Base-by-base conservation (phyloP, 2,888 invertebrate species). In the Sphaerophoria rueppellii region DNA sequence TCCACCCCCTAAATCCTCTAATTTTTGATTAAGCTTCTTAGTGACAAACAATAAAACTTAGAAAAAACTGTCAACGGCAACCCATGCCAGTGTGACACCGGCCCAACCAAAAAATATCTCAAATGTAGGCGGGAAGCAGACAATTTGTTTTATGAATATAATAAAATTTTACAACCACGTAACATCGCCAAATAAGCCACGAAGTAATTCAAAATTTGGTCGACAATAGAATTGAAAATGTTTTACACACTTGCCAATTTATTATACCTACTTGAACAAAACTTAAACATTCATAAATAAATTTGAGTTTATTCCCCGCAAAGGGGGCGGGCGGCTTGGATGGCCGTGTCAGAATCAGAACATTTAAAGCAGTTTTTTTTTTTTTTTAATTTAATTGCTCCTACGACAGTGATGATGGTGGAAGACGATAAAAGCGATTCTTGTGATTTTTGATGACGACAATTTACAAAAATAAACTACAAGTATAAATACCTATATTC, bases 151-250 rank as follows among this genome's bases (percentile, higher is more conserved):
- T 67, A 67, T 67, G 67, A 67, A 54, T 67, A 40, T 67, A 65
- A 82, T 82, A 48, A 79, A 82, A 74, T 74, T 82, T 79, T 74
- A 79, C 65, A 79, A 9, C 46, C 74, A 32, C 75, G 35, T 71
- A 67, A 75, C 52, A 61, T 65, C 43, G 48, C 80, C 71, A 79
- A 71, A 74, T 74, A 60, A 54, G 67, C 24, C 57, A 54, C 40
- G 2, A 50, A 67, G 57, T 55, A 52, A 75, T 67, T 60, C 60
- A 67, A 74, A 54, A 67, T 61, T 65, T 61, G 54, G 60, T 55
- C 40, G 40, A 60, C 74, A 70, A 67, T 70, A 72, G 67, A 72
- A 80, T 65, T 80, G 32, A 54, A 50, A 74, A 50, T 79, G 54
- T 74, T 70, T 78, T 58, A 74, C 70, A 70, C 57, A 70, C 63